Evolutionary conservation across 2,113 vertebrate species (phyloP).

Genomic region (Entomyzon cyanotis): DNA sequence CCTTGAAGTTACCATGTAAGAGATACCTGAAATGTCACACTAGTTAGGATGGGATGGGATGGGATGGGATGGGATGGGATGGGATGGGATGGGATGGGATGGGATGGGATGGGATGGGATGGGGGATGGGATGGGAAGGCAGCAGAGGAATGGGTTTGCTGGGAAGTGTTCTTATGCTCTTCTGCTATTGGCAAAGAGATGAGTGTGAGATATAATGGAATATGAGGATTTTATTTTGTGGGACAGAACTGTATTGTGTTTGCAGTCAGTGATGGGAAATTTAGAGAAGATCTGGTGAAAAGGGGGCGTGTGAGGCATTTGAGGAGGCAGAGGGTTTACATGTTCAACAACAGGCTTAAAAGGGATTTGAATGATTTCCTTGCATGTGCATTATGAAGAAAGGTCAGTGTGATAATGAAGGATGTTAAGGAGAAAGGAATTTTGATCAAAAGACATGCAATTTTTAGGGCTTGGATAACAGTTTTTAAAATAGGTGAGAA

Average conservation of each 20-base stretch:
- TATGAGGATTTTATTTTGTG: background rate
- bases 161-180: background rate
- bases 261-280: background rate
- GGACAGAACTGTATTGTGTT: background rate
- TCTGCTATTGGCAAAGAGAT: background rate
- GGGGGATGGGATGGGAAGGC: background rate
- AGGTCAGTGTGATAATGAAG: background rate
- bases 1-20: fast-evolving
- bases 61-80: background rate
- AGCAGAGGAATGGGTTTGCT: background rate
- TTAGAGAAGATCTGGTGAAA: background rate
- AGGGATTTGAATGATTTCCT: background rate
- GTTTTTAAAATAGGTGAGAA: constrained; percentile 8
- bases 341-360: background rate
- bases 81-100: background rate
- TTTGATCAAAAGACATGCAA: background rate
- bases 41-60: background rate
- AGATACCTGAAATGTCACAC: background rate
- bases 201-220: background rate
- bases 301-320: background rate
- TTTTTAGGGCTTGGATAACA: background rate
- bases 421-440: background rate
- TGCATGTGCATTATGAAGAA: background rate
- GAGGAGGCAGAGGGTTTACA: background rate
- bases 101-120: background rate